Conservation (phyloP, 2,797 vertebrate genomes). For the Octomys mimax region DNA sequence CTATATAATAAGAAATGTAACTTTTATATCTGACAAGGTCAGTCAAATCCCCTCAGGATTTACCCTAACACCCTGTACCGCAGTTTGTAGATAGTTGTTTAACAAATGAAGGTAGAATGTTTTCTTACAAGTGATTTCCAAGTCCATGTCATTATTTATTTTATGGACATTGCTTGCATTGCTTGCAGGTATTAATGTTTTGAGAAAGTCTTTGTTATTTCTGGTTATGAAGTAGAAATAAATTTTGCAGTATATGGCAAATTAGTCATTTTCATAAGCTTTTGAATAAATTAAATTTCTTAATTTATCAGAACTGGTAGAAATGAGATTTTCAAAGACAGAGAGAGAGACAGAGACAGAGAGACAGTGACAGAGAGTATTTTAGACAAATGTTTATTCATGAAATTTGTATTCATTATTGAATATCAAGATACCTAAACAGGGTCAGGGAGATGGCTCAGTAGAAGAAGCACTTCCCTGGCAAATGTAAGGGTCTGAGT, state of each 20-base stretch:
- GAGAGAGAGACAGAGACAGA: neutral
- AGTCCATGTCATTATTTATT: slow-evolving; percentile 12
- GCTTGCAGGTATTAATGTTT: neutral
- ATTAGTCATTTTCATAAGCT: slow-evolving; percentile 30
- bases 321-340: neutral
- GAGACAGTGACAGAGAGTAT: neutral
- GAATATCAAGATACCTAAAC: neutral
- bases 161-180: neutral
- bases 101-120: neutral
- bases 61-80: no score
- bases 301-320: neutral
- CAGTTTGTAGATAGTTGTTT: neutral
- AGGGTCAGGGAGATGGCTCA: no score
- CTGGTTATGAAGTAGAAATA: neutral
- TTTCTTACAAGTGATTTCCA: slow-evolving; percentile 19
- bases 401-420: neutral
- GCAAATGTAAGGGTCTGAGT: no score
- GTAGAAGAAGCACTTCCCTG: no score
- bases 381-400: slow-evolving; percentile 9
- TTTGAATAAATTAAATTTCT: slow-evolving; percentile 41
- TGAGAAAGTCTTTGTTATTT: slow-evolving; percentile 23
- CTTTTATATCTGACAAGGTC: no score
- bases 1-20: no score
- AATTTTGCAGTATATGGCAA: neutral
- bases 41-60: no score